Evolutionary conservation across 2,113 vertebrate genomes (phyloP).

Genomic region (Lampris incognitus): DNA sequence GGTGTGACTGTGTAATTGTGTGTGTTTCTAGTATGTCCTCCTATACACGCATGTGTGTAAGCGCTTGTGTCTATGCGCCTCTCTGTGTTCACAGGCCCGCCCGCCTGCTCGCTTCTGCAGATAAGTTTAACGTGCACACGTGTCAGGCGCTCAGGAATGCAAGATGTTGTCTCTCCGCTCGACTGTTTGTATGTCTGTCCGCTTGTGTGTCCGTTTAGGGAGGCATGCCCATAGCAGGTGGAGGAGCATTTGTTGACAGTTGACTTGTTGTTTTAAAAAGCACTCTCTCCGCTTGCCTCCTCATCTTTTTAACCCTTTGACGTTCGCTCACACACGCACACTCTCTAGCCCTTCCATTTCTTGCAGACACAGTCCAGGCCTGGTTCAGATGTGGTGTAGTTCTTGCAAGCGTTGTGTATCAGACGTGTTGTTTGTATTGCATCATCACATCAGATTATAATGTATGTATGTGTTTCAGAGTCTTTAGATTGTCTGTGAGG

Average conservation of each 20-base stretch:
- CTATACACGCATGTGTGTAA: neutral
- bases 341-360: neutral
- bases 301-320: slow-evolving; percentile 3
- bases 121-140: slow-evolving; percentile 24
- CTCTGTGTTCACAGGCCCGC: neutral
- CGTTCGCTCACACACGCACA: neutral
- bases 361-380: neutral
- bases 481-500: too few species aligned
- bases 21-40: neutral
- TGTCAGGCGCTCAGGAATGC: slow-evolving; percentile 54
- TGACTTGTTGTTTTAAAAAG: slow-evolving; percentile 54
- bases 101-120: slow-evolving; percentile 7
- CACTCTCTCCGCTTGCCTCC: slow-evolving; percentile 32
- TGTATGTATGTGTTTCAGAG: too few species aligned
- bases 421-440: too few species aligned
- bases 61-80: neutral
- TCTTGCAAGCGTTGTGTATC: too few species aligned
- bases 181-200: slow-evolving; percentile 19
- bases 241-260: slow-evolving; percentile 68
- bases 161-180: slow-evolving; percentile 52
- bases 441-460: too few species aligned
- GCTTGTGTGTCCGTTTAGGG: slow-evolving; percentile 15
- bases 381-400: too few species aligned
- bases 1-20: slow-evolving; percentile 31
- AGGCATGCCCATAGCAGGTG: slow-evolving; percentile 68